Evolutionary conservation across 2,113 vertebrate species (phyloP).

Genomic region (Strix uralensis): DNA sequence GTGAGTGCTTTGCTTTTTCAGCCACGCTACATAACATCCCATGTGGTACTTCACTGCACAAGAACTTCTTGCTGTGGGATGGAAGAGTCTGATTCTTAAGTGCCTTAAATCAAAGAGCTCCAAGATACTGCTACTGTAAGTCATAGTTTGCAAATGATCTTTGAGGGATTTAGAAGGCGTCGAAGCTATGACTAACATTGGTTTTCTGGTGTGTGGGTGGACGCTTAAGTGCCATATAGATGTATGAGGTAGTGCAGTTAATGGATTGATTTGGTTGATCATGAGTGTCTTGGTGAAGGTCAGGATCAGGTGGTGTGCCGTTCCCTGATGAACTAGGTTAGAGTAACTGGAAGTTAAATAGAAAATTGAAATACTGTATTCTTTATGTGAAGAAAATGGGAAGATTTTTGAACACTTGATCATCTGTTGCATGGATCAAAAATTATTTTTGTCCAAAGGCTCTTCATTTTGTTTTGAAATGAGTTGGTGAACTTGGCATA

Average conservation of each 20-base stretch:
- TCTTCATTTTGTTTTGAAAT: not conserved
- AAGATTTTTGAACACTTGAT: not conserved
- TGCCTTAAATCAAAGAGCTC: not conserved
- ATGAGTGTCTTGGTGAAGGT: not conserved
- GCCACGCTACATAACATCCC: not conserved
- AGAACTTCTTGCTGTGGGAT: constrained; percentile 22
- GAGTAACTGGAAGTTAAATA: not conserved
- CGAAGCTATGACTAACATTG: not conserved
- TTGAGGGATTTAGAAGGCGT: not conserved
- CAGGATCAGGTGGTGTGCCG: not conserved
- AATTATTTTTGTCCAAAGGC: not conserved
- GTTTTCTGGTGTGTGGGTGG: not conserved
- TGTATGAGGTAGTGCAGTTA: not conserved
- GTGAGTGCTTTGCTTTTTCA: constrained; percentile 40
- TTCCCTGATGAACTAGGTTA: not conserved
- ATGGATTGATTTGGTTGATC: not conserved
- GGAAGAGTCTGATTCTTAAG: constrained; percentile 4
- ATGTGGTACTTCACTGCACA: not conserved
- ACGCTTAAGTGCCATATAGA: not conserved
- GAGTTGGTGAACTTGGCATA: not conserved
- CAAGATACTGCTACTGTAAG: not conserved
- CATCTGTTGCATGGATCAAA: not conserved
- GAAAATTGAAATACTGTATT: not conserved
- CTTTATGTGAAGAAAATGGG: not conserved
- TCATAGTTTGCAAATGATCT: not conserved